Percentiles rank a stretch among this genome's conserved stretches.
Conservation (phyloP, 2,888 invertebrate species). For the Cryptus viduatorius region DNA sequence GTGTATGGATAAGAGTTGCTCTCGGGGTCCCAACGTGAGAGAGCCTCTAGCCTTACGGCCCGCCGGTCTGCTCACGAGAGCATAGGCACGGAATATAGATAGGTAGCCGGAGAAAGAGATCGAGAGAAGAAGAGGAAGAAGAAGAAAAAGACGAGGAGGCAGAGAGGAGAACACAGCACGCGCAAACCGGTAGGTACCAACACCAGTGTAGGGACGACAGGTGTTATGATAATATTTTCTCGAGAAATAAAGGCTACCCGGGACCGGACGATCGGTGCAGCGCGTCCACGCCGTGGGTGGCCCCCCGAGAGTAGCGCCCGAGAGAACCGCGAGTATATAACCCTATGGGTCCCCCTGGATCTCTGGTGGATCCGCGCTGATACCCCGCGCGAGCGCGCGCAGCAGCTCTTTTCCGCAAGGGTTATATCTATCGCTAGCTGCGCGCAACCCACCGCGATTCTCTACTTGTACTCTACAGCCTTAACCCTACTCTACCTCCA, state of each 20-base stretch:
- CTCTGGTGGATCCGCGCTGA: conserved; percentile 35
- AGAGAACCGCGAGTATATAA: conserved; percentile 29
- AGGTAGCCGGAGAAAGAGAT: conserved; percentile 46
- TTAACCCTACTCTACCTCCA: conserved; percentile 34
- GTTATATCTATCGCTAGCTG: conserved; percentile 30
- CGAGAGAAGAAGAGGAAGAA: conserved; percentile 39
- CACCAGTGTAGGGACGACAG: conserved; percentile 74
- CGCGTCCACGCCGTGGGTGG: conserved; percentile 72
- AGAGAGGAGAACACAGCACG: conserved; percentile 59
- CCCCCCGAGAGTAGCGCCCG: conserved; percentile 52
- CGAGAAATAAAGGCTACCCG: conserved; percentile 81
- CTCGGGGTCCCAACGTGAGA: conserved; percentile 21
- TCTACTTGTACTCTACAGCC: conserved; percentile 22
- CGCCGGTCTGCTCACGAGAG: conserved; percentile 53
- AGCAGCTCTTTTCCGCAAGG: conserved; percentile 41
- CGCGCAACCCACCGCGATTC: conserved; percentile 1
- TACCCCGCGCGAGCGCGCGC: conserved; percentile 40
- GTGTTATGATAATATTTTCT: conserved; percentile 82
- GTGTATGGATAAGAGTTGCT: conserved; percentile 48
- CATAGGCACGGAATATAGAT: conserved; percentile 47
- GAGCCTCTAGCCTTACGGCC: conserved; percentile 27
- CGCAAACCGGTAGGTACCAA: conserved; percentile 73
- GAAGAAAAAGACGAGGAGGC: conserved; percentile 37
- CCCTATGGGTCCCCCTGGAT: conserved; percentile 1
- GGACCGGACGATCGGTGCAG: conserved; percentile 60